A percentile compares a stretch with the other conserved stretches of the same genome.
phyloP scores from a whole-genome alignment of 1,140 invertebrate species.

The Thrips palmi region DNA sequence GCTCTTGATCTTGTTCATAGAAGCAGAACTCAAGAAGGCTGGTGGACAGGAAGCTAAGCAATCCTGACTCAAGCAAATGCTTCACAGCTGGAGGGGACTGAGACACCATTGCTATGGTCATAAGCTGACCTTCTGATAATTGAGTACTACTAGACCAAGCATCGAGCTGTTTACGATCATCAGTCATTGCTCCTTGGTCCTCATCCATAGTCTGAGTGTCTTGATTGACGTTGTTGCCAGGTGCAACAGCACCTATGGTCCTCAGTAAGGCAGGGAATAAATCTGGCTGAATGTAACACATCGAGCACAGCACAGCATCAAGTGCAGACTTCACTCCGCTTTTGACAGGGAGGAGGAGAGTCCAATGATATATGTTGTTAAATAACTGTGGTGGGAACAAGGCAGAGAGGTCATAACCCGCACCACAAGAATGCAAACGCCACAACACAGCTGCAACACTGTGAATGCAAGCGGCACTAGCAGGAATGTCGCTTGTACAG shows the following conservation, averaged over 20 bases:
- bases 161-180: slow-evolving; percentile 46
- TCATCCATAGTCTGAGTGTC: slow-evolving; percentile 39
- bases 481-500: slow-evolving; percentile 17
- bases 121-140: slow-evolving; percentile 41
- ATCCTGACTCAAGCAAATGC: slow-evolving; percentile 53
- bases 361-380: slow-evolving; percentile 55
- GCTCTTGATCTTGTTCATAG: slow-evolving; percentile 4
- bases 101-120: slow-evolving; percentile 52
- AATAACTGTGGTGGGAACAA: slow-evolving; percentile 8
- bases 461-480: slow-evolving; percentile 37
- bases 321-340: slow-evolving; percentile 59
- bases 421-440: slow-evolving; percentile 42
- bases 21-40: slow-evolving; percentile 26
- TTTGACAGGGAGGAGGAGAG: slow-evolving; percentile 38
- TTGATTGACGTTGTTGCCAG: slow-evolving; percentile 31
- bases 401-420: slow-evolving; percentile 10
- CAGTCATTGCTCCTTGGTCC: slow-evolving; percentile 36
- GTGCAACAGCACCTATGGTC: slow-evolving; percentile 15
- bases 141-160: slow-evolving; percentile 22
- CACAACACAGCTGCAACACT: slow-evolving; percentile 65
- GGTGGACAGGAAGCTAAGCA: slow-evolving; percentile 44
- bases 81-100: slow-evolving; percentile 54
- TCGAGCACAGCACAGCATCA: slow-evolving; percentile 59
- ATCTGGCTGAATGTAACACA: slow-evolving; percentile 62
- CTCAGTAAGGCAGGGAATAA: slow-evolving; percentile 54